These are phyloP conservation scores for Hirudo medicinalis DNA, from an alignment of 1,140 invertebrate species.

Conservation along the genomic window DNA sequence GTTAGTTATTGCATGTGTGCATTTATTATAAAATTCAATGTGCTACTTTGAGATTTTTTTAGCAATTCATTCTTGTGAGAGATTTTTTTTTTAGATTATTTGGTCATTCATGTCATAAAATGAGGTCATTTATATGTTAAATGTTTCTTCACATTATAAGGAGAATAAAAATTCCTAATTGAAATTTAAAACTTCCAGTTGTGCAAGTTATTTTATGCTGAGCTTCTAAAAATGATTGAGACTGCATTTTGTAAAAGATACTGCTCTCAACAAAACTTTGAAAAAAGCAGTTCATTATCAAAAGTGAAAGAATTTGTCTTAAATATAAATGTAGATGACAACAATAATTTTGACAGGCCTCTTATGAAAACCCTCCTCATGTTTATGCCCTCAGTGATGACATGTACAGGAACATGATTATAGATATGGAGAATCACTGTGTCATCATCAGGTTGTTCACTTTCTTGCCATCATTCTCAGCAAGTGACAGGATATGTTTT, in stretches of 20 bases:
- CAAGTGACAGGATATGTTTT: neutral
- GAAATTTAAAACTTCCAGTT: too few species aligned
- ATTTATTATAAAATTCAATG: neutral
- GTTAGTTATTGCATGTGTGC: conserved; percentile 30
- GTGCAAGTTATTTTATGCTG: too few species aligned
- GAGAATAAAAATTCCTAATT: too few species aligned
- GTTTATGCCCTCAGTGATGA: conserved; percentile 60
- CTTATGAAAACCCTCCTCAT: conserved; percentile 64
- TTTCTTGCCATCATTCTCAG: neutral
- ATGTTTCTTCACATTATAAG: too few species aligned
- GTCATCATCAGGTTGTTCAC: conserved; percentile 55
- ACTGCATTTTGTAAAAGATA: too few species aligned
- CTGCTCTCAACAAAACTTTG: too few species aligned
- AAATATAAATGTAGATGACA: neutral
- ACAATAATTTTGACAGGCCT: conserved; percentile 42
- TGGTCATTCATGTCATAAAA: too few species aligned
- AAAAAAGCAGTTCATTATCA: neutral
- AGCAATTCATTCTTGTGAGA: too few species aligned
- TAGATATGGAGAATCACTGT: conserved; percentile 60
- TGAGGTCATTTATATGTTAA: too few species aligned
- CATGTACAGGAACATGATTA: conserved; percentile 65
- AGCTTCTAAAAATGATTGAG: too few species aligned
- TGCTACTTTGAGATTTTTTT: too few species aligned
- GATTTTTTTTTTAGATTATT: too few species aligned
- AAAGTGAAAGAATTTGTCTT: neutral